Base-by-base conservation (phyloP, 2,888 invertebrate genomes). In the Stratiomys singularior region DNA sequence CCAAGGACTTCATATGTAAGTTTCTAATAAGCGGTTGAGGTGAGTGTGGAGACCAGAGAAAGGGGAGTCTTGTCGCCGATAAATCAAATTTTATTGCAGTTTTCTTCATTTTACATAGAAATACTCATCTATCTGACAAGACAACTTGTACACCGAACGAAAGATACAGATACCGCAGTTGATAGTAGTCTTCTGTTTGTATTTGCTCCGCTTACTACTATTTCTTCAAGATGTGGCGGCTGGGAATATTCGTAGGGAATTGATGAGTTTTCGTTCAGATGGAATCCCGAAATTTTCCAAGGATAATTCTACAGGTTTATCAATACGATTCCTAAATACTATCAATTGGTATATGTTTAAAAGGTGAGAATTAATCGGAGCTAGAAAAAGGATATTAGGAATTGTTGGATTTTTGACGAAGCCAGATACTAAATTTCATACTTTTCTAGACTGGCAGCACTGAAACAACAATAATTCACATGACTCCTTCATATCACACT, bases 41-140 rank as follows among this genome's bases (percentile, higher is more conserved):
- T 52, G 52, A 18, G 15, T 37, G 52, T 18, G 37, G 56, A 30
- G 56, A 56, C 21, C 44, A 44, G 7, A 44, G 60, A 13, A n/a
- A 5, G 21, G 69, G 44, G 71, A 72, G 86, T 86, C 86, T 85
- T 86, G 87, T 86, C 87, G 84, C 84, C 85, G 86, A 86, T 86
- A 86, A 86, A 86, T 86, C 87, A 86, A 86, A 87, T 87, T 87
- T 86, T 86, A 86, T 86, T 87, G 87, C 86, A 86, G 85, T 87
- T 86, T 86, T 86, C 86, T 87, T 87, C 86, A 87, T 86, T 85
- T 86, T 86, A 85, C 85, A 77, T 60, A 30, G 58, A 69, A 77
- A 77, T 67, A 18, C 44, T 69, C 77, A 63, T 77, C 69, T 77
- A 77, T 77, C 74, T 74, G 74, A 74, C 74, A 74, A 74, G 74